phyloP scores from a whole-genome alignment of 2,888 invertebrate species.

The Cheilosia variabilis region DNA sequence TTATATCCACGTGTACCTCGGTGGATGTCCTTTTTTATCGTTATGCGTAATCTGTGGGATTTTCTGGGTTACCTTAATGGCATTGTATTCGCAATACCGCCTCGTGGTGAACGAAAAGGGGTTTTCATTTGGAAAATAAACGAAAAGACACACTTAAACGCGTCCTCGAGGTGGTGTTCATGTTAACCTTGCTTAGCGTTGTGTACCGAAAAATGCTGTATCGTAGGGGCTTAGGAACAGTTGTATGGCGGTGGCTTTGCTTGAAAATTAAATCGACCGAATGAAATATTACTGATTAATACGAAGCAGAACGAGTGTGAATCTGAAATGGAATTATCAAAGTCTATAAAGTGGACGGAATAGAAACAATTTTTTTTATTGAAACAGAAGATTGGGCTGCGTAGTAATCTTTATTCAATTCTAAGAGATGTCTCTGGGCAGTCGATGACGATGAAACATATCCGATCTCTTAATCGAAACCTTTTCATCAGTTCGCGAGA shows the following conservation, averaged over 20 bases:
- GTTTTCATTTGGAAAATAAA: constrained; percentile 40
- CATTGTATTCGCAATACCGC: constrained; percentile 29
- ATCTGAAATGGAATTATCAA: no score
- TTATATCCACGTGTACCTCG: not conserved
- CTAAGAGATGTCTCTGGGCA: no score
- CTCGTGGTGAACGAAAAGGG: constrained; percentile 11
- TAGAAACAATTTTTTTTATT: no score
- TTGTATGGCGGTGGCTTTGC: constrained; percentile 25
- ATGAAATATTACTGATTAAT: constrained; percentile 20
- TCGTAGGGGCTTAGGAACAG: constrained; percentile 24
- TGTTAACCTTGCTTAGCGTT: constrained; percentile 2
- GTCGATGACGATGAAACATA: no score
- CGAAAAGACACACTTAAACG: constrained; percentile 8
- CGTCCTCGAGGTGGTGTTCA: constrained; percentile 25
- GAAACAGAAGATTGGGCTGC: no score
- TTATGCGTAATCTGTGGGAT: constrained; percentile 49
- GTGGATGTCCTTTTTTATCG: constrained; percentile 43
- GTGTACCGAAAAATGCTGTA: constrained; percentile 21
- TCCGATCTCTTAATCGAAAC: no score
- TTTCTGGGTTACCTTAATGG: constrained; percentile 51
- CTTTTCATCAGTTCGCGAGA: no score
- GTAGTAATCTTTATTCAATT: no score
- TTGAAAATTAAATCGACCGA: constrained; percentile 43
- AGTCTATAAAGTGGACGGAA: no score
- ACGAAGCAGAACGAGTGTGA: not conserved